Evolutionary conservation across 2,888 invertebrate species (phyloP), one percentile per base, ranked within the genome.

Genomic region (Microdon myrmicae): DNA sequence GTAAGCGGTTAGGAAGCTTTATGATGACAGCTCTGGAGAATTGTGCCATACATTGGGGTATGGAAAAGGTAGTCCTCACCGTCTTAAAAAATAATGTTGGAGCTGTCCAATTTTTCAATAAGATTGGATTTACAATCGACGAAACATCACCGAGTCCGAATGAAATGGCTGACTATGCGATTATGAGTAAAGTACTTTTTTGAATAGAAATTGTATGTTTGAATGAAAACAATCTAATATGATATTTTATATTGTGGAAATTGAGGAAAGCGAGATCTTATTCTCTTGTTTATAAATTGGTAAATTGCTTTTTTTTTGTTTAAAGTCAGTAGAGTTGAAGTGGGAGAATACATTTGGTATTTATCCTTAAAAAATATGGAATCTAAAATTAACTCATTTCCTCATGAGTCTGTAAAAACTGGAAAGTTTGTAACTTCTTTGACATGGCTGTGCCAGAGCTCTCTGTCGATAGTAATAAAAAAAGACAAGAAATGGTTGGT

Each of bases 1-100:
- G 90, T 59, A 87, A 88, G 78, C 92, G 92, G 4, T 79, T 94
- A 12, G 94, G 94, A 2, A 87, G 86, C 71, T 89, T 89, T 72
- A 84, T 94, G 81, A 87, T 93, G 86, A 84, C 85, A 69, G 83
- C 87, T 17, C 74, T 94, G 39, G 90, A 92, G 74, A 78, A 85
- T 12, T 84, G 94, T 68, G 90, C 89, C 3, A 83, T 82, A 68
- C 84, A 85, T 49, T 87, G 86, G 76, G 81, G 84, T 45, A 86
- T 93, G 86, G 83, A 85, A 70, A 90, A 90, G 80, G 84, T 92
- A 5, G 84, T 92, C 67, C 77, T 92, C 38, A 93, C 93, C 2
- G 87, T 89, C 6, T 83, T 92, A 25, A 90, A 88, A 74, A 85
- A 87, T 70, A 92, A 92, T 78, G 80, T 82, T 16, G 81, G 81